Base-by-base conservation (phyloP, 2,888 invertebrate species). In the Drosophila nr. perissopoda region DNA sequence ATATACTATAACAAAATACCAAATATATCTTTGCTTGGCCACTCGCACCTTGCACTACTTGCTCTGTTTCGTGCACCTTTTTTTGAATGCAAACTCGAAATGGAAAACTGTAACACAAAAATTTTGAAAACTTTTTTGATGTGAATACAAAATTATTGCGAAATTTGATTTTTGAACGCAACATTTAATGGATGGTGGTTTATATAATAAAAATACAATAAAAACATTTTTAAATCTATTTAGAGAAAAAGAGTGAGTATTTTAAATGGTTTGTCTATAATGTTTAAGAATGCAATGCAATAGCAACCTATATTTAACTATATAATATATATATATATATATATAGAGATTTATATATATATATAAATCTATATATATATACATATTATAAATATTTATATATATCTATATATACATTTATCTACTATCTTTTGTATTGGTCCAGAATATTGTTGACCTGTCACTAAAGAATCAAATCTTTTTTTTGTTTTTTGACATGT, bases 201-300 rank as follows among this genome's bases (percentile, higher is more conserved):
- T 60, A 66, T 38, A 65, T 85, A 73, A 76, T 86, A 76, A 75
- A 75, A 76, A 81, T 73, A 83, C 54, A 72, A 81, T 58, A 73
- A 70, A 79, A 78, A 78, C 64, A 70, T 69, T 86, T 90, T 90
- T 77, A 74, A 87, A 89, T 76, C 90, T 90, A 88, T 90, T 88
- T 92, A 93, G 93, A 92, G 86, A 92, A 92, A 92, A 93, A 93
- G 92, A 93, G 93, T 93, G 92, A 93, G 93, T 93, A 93, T 92
- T 90, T 81, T 83, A 81, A 83, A 83, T 89, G 83, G 83, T 91
- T 91, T 88, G 90, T 69, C 57, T 89, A 80, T 83, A 86, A 88
- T 78, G 84, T 89, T 88, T 87, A 88, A 86, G 86, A 90, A 91
- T 86, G 91, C 88, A 46, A 25, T 46, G 76, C 69, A 67, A 81